Percentiles rank a stretch among this genome's conserved stretches.
These are phyloP conservation scores for Anseranas semipalmata DNA, from an alignment of 2,113 vertebrate genomes.

Conservation along the genomic window DNA sequence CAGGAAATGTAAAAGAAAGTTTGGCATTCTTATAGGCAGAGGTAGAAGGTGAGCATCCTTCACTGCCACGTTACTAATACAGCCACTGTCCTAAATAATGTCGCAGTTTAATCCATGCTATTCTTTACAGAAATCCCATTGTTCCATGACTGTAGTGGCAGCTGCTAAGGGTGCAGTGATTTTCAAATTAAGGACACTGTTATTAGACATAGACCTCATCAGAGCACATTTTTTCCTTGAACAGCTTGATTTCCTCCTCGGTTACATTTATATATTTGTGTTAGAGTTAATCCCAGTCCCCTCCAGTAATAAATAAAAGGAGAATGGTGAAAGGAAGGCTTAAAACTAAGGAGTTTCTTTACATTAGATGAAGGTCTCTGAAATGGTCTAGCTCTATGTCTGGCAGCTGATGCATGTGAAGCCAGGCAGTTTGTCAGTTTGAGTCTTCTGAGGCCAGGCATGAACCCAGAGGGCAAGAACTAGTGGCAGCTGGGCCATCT, in stretches of 20 bases:
- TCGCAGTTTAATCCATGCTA: background rate
- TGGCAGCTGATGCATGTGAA: background rate
- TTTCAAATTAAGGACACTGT: background rate
- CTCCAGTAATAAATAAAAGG: background rate
- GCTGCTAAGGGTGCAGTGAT: background rate
- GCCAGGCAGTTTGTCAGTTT: background rate
- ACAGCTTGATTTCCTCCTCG: background rate
- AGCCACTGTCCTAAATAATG: no score
- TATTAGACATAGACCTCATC: background rate
- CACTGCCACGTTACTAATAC: background rate
- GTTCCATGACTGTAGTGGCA: background rate
- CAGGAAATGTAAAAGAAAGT: background rate
- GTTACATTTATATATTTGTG: background rate
- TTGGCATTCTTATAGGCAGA: background rate
- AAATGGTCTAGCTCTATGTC: background rate
- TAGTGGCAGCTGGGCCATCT: background rate
- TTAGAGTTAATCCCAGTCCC: background rate
- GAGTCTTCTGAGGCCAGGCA: background rate
- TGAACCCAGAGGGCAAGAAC: background rate
- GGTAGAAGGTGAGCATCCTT: background rate
- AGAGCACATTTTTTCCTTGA: background rate
- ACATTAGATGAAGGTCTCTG: background rate
- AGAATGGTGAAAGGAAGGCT: background rate
- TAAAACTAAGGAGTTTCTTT: background rate
- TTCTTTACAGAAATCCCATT: background rate